Conservation (phyloP, 2,888 invertebrate genomes). For the Apodemia hepburni region DNA sequence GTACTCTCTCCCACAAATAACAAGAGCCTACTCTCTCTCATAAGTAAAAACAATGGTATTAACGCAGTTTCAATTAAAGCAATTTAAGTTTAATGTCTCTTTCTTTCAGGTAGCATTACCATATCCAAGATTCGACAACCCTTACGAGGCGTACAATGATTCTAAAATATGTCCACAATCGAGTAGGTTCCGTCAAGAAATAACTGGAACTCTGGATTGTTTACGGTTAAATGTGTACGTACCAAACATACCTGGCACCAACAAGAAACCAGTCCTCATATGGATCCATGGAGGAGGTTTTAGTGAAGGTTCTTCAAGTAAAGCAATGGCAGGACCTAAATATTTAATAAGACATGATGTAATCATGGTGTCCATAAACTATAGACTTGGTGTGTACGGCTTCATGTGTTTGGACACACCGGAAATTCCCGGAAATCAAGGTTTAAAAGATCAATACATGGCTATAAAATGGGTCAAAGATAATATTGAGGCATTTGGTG, state of each 20-base stretch:
- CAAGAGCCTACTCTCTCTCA: too few relatives aligned
- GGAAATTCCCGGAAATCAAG: constrained; percentile 53
- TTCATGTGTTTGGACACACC: constrained; percentile 55
- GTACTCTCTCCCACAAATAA: too few relatives aligned
- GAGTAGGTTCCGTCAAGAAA: constrained; percentile 21
- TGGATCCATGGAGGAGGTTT: constrained; percentile 58
- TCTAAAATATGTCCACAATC: constrained; percentile 45
- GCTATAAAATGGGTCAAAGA: constrained; percentile 49
- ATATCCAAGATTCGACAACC: constrained; percentile 37
- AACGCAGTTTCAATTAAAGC: background rate
- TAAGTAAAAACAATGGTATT: background rate
- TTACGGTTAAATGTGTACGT: constrained; percentile 47
- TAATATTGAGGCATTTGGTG: constrained; percentile 52
- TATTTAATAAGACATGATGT: constrained; percentile 45
- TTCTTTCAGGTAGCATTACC: constrained; percentile 38
- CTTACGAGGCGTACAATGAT: constrained; percentile 41
- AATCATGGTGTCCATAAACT: constrained; percentile 47
- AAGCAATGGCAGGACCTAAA: constrained; percentile 41
- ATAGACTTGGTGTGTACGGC: constrained; percentile 57
- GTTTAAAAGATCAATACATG: constrained; percentile 52
- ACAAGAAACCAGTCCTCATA: constrained; percentile 48
- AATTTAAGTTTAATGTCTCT: background rate
- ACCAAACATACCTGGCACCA: constrained; percentile 34
- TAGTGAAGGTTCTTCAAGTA: constrained; percentile 24
- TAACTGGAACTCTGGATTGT: constrained; percentile 43